Evolutionary conservation across 2,888 invertebrate genomes (phyloP), one percentile per base, ranked within the genome.

Genomic region (Caenorhabditis macrosperma): DNA sequence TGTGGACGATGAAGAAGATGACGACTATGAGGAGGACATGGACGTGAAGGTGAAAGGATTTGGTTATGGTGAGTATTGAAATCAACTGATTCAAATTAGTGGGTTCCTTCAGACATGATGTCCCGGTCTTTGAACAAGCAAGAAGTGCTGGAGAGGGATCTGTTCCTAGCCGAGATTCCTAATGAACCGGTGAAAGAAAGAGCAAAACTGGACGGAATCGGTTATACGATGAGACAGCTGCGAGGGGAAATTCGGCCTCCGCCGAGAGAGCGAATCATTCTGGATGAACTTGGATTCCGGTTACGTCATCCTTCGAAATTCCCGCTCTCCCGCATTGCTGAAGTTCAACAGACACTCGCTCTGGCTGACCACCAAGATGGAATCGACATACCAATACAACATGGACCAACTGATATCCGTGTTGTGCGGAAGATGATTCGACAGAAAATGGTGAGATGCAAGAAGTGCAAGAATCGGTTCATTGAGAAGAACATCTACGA

Each of bases 361-460:
- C 41, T 63, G 2, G 33, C 55, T 1, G 57, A 55, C 38, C 20
- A 57, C 0, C 59, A 61, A 26, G 59, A 64, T 12, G 74, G 75
- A 20, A 64, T 80, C 22, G 75, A 80, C 10, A 41, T 55, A 44
- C 50, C 64, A 9, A 12, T 17, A 46, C 30, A 20, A 22, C 52
- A 74, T 61, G 48, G 17, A 26, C 80, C 80, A 6, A 66, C 59
- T 2, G 79, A 79, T 55, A 66, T 75, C 22, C 26, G 41, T 1
- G 33, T 64, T 48, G 75, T 68, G 4, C 55, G 80, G 22, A 52
- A 68, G 17, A 41, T 69, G 63, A 63, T 80, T 48, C 57, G 79
- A 1, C 67, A 85, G 35, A 90, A 88, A 61, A 90, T 90, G 90
- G 78, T 87, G 12, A 61, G 90, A 20, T 90, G 90, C 68, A 86